Evolutionary conservation across 2,888 invertebrate species (phyloP).

Genomic region (Linnaemya vulpina): DNA sequence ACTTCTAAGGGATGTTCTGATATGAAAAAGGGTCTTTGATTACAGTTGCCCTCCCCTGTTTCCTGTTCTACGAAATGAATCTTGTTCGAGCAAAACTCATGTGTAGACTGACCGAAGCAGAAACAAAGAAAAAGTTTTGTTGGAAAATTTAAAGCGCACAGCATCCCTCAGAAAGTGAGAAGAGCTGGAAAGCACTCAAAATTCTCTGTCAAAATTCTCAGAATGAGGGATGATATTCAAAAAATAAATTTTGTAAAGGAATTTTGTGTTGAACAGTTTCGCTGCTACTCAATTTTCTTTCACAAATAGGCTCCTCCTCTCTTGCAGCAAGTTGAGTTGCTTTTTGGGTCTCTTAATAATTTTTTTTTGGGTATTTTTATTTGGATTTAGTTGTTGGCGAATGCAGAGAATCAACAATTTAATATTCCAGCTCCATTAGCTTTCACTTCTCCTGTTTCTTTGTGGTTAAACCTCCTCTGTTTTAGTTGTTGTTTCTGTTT

Average conservation of each 20-base stretch:
- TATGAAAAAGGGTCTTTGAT: slow-evolving; percentile 65
- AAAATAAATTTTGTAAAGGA: slow-evolving; percentile 26
- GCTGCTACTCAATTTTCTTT: slow-evolving; percentile 1
- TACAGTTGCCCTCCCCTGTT: slow-evolving; percentile 37
- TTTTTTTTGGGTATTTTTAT: slow-evolving; percentile 6
- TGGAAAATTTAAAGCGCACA: slow-evolving; percentile 15
- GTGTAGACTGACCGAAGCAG: slow-evolving; percentile 53
- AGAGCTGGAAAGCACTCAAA: slow-evolving; percentile 30
- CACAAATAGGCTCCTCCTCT: slow-evolving; percentile 61
- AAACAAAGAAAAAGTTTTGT: slow-evolving; percentile 9
- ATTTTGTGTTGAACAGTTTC: slow-evolving; percentile 8
- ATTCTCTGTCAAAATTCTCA: slow-evolving; percentile 1
- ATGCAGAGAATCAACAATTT: slow-evolving; percentile 67
- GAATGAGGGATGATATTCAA: slow-evolving; percentile 41
- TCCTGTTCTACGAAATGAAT: slow-evolving; percentile 28
- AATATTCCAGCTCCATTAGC: slow-evolving; percentile 72
- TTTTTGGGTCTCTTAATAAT: slow-evolving; percentile 43
- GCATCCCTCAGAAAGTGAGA: slow-evolving; percentile 47
- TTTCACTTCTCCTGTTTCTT: slow-evolving; percentile 66
- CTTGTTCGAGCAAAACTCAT: slow-evolving; percentile 57
- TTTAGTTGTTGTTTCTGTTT: too few species aligned
- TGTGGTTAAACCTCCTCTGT: slow-evolving; percentile 65
- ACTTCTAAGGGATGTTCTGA: slow-evolving; percentile 65
- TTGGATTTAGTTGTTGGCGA: slow-evolving; percentile 50
- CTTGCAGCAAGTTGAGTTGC: slow-evolving; percentile 38